Percentiles rank a stretch among this genome's conserved stretches.
These are phyloP conservation scores for Timandra comae DNA, from an alignment of 2,888 invertebrate species.

Conservation along the genomic window DNA sequence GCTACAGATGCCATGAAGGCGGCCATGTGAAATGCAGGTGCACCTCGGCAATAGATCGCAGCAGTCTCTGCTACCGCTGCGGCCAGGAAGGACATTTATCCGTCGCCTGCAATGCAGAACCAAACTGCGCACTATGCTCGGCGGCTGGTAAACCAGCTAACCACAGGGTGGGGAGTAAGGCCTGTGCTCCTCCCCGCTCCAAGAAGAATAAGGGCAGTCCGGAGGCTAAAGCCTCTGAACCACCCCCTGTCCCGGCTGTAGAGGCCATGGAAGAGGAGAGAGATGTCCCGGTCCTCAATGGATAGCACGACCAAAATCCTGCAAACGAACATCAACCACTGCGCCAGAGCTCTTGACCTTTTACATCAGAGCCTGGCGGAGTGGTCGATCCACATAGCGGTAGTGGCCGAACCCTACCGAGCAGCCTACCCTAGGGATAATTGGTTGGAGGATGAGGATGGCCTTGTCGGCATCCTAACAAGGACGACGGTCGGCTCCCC, in stretches of 20 bases:
- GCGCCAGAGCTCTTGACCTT: conserved; percentile 7
- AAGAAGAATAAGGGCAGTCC: too few species aligned
- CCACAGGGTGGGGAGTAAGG: conserved; percentile 3
- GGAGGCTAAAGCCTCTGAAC: too few species aligned
- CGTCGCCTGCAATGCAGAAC: neutral
- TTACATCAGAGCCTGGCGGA: conserved; percentile 9
- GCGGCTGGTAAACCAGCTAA: neutral
- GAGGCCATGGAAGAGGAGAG: too few species aligned
- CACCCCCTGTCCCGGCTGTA: too few species aligned
- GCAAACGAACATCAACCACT: conserved; percentile 1
- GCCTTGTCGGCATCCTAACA: neutral
- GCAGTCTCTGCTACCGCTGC: conserved; percentile 13
- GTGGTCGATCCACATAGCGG: conserved; percentile 8
- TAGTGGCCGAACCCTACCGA: neutral
- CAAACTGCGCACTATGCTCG: conserved; percentile 1
- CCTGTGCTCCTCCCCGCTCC: neutral
- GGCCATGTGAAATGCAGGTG: conserved; percentile 16
- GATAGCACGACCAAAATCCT: neutral
- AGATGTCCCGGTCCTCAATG: neutral
- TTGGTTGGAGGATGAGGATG: neutral
- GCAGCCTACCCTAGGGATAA: neutral
- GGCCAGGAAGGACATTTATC: conserved; percentile 2
- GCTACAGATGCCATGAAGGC: conserved; percentile 3
- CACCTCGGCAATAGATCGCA: conserved; percentile 2
- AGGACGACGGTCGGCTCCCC: conserved; percentile 3